Evolutionary conservation across 2,888 invertebrate species (phyloP).

Genomic region (Andrena hattorfiana): DNA sequence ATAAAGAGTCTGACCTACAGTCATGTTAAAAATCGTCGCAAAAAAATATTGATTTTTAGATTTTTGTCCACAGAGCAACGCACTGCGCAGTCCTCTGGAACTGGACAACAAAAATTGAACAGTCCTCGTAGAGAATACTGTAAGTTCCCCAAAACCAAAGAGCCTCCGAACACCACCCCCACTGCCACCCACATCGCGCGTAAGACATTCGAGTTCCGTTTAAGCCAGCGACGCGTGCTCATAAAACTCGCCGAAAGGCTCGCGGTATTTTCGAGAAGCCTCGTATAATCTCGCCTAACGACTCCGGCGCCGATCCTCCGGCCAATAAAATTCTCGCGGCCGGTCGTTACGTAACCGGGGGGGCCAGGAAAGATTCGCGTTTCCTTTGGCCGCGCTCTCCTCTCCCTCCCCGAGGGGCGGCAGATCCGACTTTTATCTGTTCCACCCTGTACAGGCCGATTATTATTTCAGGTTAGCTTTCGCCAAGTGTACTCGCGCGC

Average conservation of each 20-base stretch:
- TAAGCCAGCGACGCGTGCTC: too few relatives aligned
- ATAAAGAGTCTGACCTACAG: too few relatives aligned
- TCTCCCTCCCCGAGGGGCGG: constrained; percentile 65
- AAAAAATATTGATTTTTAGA: too few relatives aligned
- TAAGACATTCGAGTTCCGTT: too few relatives aligned
- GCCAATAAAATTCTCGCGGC: constrained; percentile 38
- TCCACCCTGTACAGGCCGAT: constrained; percentile 69
- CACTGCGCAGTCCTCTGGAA: too few relatives aligned
- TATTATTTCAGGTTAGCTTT: constrained; percentile 80
- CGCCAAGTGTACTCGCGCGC: constrained; percentile 77
- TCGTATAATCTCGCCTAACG: constrained; percentile 45
- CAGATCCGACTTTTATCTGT: constrained; percentile 76
- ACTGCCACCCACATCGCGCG: too few relatives aligned
- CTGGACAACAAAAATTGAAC: too few relatives aligned
- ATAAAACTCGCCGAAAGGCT: background rate
- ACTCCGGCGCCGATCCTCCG: constrained; percentile 30
- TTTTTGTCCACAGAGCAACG: too few relatives aligned
- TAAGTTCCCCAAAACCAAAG: too few relatives aligned
- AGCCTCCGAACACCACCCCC: too few relatives aligned
- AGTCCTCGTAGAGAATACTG: too few relatives aligned
- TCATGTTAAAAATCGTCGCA: too few relatives aligned
- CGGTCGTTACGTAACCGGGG: constrained; percentile 51
- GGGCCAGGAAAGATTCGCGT: constrained; percentile 61
- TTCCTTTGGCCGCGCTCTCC: constrained; percentile 47
- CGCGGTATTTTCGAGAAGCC: background rate